phyloP scores from a whole-genome alignment of 92 coral and sea anemone genomes.

The Siderastrea radians region DNA sequence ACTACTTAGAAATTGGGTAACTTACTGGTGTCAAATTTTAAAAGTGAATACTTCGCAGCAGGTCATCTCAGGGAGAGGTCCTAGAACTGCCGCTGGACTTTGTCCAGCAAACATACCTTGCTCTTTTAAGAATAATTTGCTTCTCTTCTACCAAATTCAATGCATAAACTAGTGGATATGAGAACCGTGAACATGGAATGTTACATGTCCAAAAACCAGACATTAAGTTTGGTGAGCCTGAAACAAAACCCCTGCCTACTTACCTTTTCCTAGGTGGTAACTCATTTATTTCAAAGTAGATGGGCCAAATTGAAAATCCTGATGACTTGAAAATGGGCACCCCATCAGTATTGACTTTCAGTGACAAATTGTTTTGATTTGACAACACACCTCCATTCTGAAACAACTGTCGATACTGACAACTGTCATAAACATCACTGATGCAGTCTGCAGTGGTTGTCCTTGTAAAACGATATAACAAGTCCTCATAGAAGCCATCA shows the following conservation, averaged over 20 bases:
- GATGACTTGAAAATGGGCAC: conserved; percentile 48
- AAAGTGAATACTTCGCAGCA: too few relatives aligned
- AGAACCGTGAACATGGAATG: too few relatives aligned
- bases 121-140: too few relatives aligned
- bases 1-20: too few relatives aligned
- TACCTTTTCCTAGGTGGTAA: conserved; percentile 34
- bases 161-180: too few relatives aligned
- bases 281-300: conserved; percentile 46
- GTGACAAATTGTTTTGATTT: conserved; percentile 24
- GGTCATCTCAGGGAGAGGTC: too few relatives aligned
- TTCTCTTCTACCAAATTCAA: too few relatives aligned
- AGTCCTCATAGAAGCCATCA: conserved; percentile 44
- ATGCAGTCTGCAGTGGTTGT: conserved; percentile 27
- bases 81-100: too few relatives aligned
- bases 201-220: too few relatives aligned
- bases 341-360: conserved; percentile 48
- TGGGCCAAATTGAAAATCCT: conserved; percentile 20
- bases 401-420: conserved; percentile 36
- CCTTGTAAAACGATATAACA: conserved; percentile 35
- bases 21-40: too few relatives aligned
- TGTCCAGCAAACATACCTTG: too few relatives aligned
- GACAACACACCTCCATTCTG: conserved; percentile 30
- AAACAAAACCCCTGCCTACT: neutral
- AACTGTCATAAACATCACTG: conserved; percentile 49
- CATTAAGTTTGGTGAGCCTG: too few relatives aligned